phyloP scores from a whole-genome alignment of 2,888 invertebrate species.

The Hofmannophila pseudospretella region DNA sequence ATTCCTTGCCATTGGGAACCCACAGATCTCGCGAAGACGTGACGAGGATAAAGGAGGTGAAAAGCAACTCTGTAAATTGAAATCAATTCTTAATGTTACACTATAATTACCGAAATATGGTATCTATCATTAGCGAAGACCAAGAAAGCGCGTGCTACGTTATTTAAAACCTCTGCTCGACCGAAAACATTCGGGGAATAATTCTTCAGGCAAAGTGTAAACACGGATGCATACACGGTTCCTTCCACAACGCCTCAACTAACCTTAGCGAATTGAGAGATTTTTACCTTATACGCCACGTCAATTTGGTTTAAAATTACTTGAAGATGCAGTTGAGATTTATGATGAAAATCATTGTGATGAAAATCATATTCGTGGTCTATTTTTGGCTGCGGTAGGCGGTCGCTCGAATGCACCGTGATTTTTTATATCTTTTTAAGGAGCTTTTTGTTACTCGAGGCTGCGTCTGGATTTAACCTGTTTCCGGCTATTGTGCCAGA shows the following conservation, averaged over 20 bases:
- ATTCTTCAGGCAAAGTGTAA: constrained; percentile 61
- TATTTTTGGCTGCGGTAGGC: constrained; percentile 77
- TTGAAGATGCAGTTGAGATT: background rate
- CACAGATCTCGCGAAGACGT: too few species aligned
- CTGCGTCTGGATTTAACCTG: constrained; percentile 58
- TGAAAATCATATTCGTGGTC: constrained; percentile 31
- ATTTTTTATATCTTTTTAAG: constrained; percentile 53
- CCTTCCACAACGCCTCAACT: constrained; percentile 14
- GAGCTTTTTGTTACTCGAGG: constrained; percentile 56
- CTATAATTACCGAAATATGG: too few species aligned
- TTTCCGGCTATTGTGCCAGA: constrained; percentile 68
- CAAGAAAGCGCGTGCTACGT: constrained; percentile 32
- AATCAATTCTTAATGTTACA: too few species aligned
- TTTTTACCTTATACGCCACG: background rate
- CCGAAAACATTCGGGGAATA: constrained; percentile 50
- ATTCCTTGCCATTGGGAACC: too few species aligned
- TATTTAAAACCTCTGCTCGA: constrained; percentile 48
- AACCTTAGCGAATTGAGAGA: background rate
- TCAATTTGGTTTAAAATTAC: constrained; percentile 7
- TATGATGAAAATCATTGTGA: background rate
- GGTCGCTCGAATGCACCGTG: constrained; percentile 63
- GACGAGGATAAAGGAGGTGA: too few species aligned
- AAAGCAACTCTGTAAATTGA: too few species aligned
- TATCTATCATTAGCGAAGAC: too few species aligned
- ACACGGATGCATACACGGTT: constrained; percentile 37